These are phyloP conservation scores for Noturus placidus DNA, from an alignment of 2,113 vertebrate species.

Conservation along the genomic window DNA sequence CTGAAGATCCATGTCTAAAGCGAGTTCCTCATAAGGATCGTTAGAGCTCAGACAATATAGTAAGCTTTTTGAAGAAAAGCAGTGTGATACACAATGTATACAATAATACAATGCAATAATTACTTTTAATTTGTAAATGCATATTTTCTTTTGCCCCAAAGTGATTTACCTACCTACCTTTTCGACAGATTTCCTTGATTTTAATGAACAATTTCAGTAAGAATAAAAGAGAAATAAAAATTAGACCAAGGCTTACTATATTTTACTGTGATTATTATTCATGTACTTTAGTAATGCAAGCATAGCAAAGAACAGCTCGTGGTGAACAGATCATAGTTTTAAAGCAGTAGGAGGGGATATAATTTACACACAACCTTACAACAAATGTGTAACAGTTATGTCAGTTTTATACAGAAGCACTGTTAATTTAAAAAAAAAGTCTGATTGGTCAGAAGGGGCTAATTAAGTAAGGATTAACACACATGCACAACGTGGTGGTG, in stretches of 20 bases:
- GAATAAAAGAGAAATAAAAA: neutral
- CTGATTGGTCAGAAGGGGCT: too few species aligned
- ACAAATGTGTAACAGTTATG: neutral
- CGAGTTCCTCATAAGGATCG: neutral
- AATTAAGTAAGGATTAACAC: neutral
- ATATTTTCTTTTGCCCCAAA: neutral
- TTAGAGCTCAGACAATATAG: neutral
- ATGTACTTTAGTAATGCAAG: neutral
- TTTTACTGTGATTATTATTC: neutral
- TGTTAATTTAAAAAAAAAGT: too few species aligned
- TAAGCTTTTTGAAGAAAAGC: neutral
- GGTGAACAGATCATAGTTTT: neutral
- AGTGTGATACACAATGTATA: neutral
- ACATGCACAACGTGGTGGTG: neutral
- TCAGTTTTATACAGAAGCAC: neutral
- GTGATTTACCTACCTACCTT: neutral
- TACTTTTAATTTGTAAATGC: neutral
- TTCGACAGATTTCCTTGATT: neutral
- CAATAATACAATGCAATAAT: neutral
- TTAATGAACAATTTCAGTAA: neutral
- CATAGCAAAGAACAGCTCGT: neutral
- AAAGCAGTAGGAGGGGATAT: neutral
- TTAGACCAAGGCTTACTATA: too few species aligned
- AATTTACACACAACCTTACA: neutral
- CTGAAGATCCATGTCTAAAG: constrained; percentile 28